Percentiles rank a stretch among this genome's conserved stretches.
Conservation (phyloP, 2,797 vertebrate genomes). For the Crenuchus spilurus region DNA sequence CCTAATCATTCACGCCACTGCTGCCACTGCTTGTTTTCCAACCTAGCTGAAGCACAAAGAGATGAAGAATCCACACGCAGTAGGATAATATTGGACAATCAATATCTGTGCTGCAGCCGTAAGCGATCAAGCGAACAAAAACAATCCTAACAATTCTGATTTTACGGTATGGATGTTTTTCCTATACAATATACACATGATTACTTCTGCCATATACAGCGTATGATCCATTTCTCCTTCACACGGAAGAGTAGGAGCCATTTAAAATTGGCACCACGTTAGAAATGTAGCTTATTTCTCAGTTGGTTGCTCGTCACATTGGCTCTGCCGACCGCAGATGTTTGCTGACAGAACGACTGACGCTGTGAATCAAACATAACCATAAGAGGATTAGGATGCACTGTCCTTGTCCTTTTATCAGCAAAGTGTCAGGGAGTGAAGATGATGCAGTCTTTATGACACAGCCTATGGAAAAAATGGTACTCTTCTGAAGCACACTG, state of each 20-base stretch:
- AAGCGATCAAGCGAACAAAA: slow-evolving; percentile 15
- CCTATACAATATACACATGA: neutral
- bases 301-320: neutral
- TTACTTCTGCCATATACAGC: neutral
- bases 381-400: slow-evolving; percentile 17
- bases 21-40: slow-evolving; percentile 32
- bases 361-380: slow-evolving; percentile 6
- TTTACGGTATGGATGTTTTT: neutral
- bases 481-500: neutral
- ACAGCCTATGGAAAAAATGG: neutral
- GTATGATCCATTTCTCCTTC: neutral
- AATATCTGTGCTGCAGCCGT: slow-evolving; percentile 20
- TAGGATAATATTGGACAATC: slow-evolving; percentile 30
- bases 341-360: slow-evolving; percentile 3
- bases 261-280: neutral
- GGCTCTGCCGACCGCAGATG: neutral
- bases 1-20: slow-evolving; percentile 11
- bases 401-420: slow-evolving; percentile 15
- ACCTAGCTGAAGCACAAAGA: slow-evolving; percentile 8
- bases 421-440: slow-evolving; percentile 30
- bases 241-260: neutral
- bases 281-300: neutral
- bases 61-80: slow-evolving; percentile 5
- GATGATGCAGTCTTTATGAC: neutral
- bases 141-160: slow-evolving; percentile 4